Conservation (phyloP, 2,888 invertebrate genomes). For the Protophormia terraenovae region DNA sequence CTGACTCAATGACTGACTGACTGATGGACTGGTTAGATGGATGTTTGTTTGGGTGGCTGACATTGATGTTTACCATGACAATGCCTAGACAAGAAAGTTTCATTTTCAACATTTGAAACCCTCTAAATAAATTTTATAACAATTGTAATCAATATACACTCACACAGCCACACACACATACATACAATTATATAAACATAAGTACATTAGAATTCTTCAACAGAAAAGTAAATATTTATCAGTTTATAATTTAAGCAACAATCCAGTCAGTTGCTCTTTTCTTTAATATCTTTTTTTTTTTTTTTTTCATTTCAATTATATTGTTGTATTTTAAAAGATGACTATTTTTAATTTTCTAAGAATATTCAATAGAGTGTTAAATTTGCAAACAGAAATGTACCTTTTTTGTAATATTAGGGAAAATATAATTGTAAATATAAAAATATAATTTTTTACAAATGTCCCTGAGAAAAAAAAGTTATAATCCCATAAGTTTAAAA, state of each 20-base stretch:
- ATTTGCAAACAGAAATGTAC: background rate
- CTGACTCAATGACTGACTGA: slow-evolving; percentile 25
- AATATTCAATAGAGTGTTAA: slow-evolving; percentile 1
- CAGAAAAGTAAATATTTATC: slow-evolving; percentile 31
- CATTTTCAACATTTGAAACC: slow-evolving; percentile 38
- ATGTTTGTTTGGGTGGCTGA: background rate
- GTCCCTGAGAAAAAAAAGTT: too few species aligned
- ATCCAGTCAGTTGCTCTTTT: background rate
- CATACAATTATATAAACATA: background rate
- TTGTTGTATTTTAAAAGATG: background rate
- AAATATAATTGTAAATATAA: too few species aligned
- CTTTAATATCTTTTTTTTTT: background rate
- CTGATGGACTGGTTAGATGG: background rate
- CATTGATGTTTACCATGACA: slow-evolving; percentile 48
- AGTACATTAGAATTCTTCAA: background rate
- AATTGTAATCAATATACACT: slow-evolving; percentile 58
- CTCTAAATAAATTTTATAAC: slow-evolving; percentile 49
- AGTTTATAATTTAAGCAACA: slow-evolving; percentile 35
- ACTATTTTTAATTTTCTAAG: background rate
- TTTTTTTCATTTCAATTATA: too few species aligned
- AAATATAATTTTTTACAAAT: too few species aligned
- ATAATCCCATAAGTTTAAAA: too few species aligned
- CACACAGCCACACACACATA: background rate
- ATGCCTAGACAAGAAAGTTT: slow-evolving; percentile 49
- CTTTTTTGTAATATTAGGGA: too few species aligned